phyloP scores from a whole-genome alignment of 30 jellyfish, hydroid and myxozoan species.

The Aurelia coerulea region DNA sequence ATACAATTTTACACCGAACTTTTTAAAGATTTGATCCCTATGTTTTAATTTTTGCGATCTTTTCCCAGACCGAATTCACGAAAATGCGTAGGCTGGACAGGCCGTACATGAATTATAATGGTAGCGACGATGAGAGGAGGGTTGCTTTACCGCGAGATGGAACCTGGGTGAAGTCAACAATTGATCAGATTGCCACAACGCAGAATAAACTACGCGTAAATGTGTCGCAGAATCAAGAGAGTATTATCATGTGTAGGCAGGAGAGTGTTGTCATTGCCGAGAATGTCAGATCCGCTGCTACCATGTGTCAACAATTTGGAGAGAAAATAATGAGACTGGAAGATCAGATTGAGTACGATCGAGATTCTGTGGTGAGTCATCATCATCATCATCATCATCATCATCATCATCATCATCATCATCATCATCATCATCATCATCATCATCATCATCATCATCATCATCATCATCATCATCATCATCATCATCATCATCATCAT shows the following conservation, averaged over 20 bases:
- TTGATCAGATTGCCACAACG: constrained; percentile 52
- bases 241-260: constrained; percentile 34
- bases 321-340: constrained; percentile 51
- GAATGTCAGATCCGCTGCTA: constrained; percentile 52
- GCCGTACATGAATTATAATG: constrained; percentile 12
- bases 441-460: too few relatives aligned
- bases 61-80: background rate
- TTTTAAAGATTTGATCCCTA: too few relatives aligned
- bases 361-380: constrained; percentile 26
- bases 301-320: constrained; percentile 43
- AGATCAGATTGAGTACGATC: constrained; percentile 45
- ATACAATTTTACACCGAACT: too few relatives aligned
- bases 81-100: constrained; percentile 62
- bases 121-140: constrained; percentile 45
- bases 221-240: constrained; percentile 56
- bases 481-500: too few relatives aligned
- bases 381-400: background rate
- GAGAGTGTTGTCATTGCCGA: constrained; percentile 65
- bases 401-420: too few relatives aligned
- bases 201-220: constrained; percentile 46
- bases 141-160: constrained; percentile 41
- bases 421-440: too few relatives aligned
- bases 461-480: too few relatives aligned
- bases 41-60: background rate
- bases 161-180: constrained; percentile 37